These are phyloP conservation scores for Sarcophaga bullata DNA, from an alignment of 1,140 invertebrate species.

Conservation along the genomic window DNA sequence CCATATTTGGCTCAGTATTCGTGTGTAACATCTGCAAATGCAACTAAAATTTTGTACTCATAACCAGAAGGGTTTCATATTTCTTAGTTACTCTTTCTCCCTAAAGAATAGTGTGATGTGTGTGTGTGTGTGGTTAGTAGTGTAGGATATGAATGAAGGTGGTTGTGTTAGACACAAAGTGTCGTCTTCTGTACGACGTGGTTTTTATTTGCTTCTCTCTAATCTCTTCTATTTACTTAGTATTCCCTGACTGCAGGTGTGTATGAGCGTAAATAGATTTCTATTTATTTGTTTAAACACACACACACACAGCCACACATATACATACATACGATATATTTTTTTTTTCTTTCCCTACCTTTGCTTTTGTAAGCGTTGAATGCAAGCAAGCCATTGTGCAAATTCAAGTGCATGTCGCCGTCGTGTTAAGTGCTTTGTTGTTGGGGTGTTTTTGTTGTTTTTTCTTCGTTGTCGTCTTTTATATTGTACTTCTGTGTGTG, in stretches of 20 bases:
- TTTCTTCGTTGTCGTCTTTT: neutral
- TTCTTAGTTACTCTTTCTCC: neutral
- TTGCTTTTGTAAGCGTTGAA: neutral
- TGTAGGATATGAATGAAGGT: neutral
- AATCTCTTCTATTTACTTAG: neutral
- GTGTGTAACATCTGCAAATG: neutral
- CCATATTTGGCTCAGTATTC: neutral
- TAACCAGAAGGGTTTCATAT: neutral
- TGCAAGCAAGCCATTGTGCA: conserved; percentile 50
- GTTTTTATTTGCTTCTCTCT: too few relatives aligned
- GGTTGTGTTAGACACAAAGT: too few relatives aligned
- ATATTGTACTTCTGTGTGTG: conserved; percentile 14
- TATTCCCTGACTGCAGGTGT: neutral
- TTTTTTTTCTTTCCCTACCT: neutral
- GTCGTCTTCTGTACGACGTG: too few relatives aligned
- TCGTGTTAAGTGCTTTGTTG: conserved; percentile 64
- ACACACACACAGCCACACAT: neutral
- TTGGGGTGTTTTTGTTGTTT: conserved; percentile 44
- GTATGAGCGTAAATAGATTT: too few relatives aligned
- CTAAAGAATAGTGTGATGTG: neutral
- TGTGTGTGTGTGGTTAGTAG: neutral
- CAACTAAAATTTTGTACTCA: neutral
- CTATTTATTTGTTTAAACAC: neutral
- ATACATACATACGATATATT: neutral
- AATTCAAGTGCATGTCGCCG: conserved; percentile 65